Evolutionary conservation across 2,888 invertebrate species (phyloP), one percentile per base, ranked within the genome.

Genomic region (Phymatocera aterrima): DNA sequence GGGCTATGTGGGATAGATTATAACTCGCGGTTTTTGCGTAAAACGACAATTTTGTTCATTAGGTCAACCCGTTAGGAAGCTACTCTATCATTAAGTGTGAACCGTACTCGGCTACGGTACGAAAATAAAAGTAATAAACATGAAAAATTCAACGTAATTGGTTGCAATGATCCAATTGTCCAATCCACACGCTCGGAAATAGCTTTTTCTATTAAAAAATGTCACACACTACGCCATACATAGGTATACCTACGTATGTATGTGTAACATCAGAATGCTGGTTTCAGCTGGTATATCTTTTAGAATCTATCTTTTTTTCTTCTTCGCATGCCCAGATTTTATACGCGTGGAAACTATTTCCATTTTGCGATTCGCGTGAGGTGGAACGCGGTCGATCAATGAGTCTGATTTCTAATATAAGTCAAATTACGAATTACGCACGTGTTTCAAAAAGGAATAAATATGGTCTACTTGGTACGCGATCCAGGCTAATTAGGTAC

Each of bases 141-240:
- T 21, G 10, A 72, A 72, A 72, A 51, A 72, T 72, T 72, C 34
- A 51, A 72, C 72, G n/a, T n/a, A 72, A 72, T 72, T 72, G 72
- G 34, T 28, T 24, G 51, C 18, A 72, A 72, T 72, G 72, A 51
- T 72, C 72, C 72, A 72, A 72, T 72, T 72, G 72, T 72, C 51
- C 37, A 64, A 64, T 64, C 40, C 18, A 64, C n/a, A 64, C 34
- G 18, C 3, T 6, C 61, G 18, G 34, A 64, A n/a, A 34, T n/a
- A 37, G 18, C 18, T 46, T 28, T 28, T 57, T 57, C 34, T 28
- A n/a, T 15, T 6, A 1, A 12, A 15, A 34, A 31, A 43, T 10
- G 43, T 10, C 43, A 43, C 43, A 10, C 8, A 43, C 6, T 43
- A 43, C n/a, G n/a, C n/a, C n/a, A n/a, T n/a, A n/a, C n/a, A n/a